A percentile compares a stretch with the other conserved stretches of the same genome.
These are phyloP conservation scores for Ornithoptera priamus DNA, from an alignment of 2,888 invertebrate species.

Conservation along the genomic window DNA sequence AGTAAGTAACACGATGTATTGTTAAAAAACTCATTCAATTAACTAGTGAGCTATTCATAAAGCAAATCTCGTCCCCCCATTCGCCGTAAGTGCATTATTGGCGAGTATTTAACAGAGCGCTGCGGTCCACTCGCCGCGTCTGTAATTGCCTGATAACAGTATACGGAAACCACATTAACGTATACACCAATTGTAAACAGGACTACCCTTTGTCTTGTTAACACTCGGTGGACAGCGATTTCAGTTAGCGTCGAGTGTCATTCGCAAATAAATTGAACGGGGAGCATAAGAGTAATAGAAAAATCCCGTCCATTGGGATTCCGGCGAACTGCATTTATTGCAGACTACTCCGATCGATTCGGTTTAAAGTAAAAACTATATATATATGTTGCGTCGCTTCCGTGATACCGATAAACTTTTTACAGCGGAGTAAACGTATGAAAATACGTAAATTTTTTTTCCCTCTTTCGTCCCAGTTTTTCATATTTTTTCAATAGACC, in stretches of 20 bases:
- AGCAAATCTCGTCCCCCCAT: constrained; percentile 64
- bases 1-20: constrained; percentile 34
- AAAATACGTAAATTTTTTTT: constrained; percentile 57
- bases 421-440: constrained; percentile 54
- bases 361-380: constrained; percentile 33
- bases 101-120: constrained; percentile 60
- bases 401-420: constrained; percentile 58
- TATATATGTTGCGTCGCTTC: constrained; percentile 38
- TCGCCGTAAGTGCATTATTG: constrained; percentile 66
- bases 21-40: constrained; percentile 60
- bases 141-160: constrained; percentile 64
- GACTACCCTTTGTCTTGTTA: constrained; percentile 31
- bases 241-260: constrained; percentile 36
- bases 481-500: constrained; percentile 55
- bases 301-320: constrained; percentile 40
- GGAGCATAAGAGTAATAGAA: constrained; percentile 36
- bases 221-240: constrained; percentile 31
- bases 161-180: constrained; percentile 48
- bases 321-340: constrained; percentile 27
- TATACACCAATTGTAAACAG: constrained; percentile 42
- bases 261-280: constrained; percentile 39
- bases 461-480: constrained; percentile 58
- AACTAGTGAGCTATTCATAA: constrained; percentile 59
- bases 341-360: constrained; percentile 24
- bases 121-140: constrained; percentile 56